phyloP scores from a whole-genome alignment of 2,113 vertebrate genomes.

The Struthidea cinerea region DNA sequence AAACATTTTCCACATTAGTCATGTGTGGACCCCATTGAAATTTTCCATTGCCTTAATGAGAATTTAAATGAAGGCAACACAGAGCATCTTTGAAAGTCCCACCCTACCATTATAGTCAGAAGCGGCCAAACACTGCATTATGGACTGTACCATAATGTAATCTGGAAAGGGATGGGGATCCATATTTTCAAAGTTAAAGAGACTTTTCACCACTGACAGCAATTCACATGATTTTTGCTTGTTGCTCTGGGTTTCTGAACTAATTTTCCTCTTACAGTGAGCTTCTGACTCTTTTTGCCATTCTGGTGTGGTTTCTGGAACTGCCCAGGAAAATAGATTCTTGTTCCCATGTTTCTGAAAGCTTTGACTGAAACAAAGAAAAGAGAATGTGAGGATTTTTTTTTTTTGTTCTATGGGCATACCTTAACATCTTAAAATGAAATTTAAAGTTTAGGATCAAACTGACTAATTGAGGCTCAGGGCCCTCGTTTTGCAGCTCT shows the following conservation, averaged over 20 bases:
- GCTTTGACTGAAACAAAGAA: background rate
- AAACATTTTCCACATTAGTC: background rate
- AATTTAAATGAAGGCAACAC: background rate
- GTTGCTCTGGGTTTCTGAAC: background rate
- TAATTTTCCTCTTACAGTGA: background rate
- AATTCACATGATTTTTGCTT: background rate
- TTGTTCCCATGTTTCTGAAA: background rate
- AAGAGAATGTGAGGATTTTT: background rate
- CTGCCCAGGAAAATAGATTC: background rate
- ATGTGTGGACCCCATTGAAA: background rate
- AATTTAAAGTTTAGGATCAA: background rate
- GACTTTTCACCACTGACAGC: background rate
- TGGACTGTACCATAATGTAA: background rate
- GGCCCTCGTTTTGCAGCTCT: background rate
- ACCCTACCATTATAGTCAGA: background rate
- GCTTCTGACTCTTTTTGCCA: background rate
- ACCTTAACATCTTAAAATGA: background rate
- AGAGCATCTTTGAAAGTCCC: background rate
- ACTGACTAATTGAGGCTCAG: background rate
- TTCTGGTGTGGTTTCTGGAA: background rate
- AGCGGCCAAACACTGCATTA: background rate
- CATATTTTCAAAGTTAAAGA: background rate
- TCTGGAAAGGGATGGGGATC: background rate
- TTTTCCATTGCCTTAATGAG: background rate
- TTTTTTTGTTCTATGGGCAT: fast-evolving